Base-by-base conservation (phyloP, 2,797 vertebrate genomes). In the Chromobotia macracanthus region DNA sequence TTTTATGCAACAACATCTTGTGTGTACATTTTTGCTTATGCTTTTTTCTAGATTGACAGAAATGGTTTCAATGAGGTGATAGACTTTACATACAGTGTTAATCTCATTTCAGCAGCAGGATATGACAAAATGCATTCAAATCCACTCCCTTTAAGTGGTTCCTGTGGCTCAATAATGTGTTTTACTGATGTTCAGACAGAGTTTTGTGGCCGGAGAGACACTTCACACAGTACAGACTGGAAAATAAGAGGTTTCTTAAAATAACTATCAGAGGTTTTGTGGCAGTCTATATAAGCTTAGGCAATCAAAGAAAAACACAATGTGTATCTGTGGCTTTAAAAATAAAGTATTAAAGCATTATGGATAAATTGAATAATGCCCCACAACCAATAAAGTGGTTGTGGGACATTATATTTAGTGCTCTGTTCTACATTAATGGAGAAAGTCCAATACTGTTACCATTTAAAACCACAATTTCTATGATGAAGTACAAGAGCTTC, bases 131-230 rank as follows among this genome's bases (percentile, higher is more conserved):
- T 38, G 35, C 35, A 3, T 38, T 38, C 6, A 38, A 38, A 50
- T 46, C 53, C 21, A 18, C 5, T 38, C 35, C 2, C 6, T 38
- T 5, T 15, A 7, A 48, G 38, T 4, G 18, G 19, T 64, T 75
- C 15, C 5, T 38, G 28, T 38, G n/a, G 28, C n/a, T 51, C n/a
- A 64, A 12, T 75, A 51, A 35, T 65, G 61, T 10, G 5, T 65
- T 65, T 75, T 23, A 65, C 48, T n/a, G 48, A 75, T n/a, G 61
- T 63, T 38, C 44, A 74, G n/a, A 38, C n/a, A 38, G 10, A 18
- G n/a, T 7, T 53, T 18, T 12, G 25, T 3, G 12, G 12, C 46
- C 5, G 19, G 9, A 63, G 1, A 64, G 72, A 65, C 31, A 41
- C 28, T 55, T 66, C 73, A 44, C n/a, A 66, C 55, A 41, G 23